These are phyloP conservation scores for Panthera tigris DNA, from an alignment of 2,113 vertebrate species.

Conservation along the genomic window DNA sequence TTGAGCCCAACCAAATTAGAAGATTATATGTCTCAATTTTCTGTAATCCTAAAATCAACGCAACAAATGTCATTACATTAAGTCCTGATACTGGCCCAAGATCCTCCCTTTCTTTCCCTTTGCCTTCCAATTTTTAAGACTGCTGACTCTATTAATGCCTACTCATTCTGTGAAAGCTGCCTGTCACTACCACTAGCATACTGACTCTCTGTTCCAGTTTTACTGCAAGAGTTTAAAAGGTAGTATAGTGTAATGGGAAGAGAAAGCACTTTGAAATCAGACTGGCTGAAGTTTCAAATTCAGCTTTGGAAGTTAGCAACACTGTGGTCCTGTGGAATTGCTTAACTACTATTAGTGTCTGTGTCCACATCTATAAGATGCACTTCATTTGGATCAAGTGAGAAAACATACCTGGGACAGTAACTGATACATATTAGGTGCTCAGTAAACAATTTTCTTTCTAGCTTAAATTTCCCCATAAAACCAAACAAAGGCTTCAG, in stretches of 20 bases:
- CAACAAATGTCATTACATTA: neutral
- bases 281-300: neutral
- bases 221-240: neutral
- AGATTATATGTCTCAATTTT: neutral
- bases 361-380: neutral
- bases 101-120: neutral
- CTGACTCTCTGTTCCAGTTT: neutral
- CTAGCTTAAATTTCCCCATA: neutral
- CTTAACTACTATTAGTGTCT: neutral
- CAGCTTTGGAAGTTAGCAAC: neutral
- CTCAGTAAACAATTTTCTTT: neutral
- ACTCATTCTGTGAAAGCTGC: neutral
- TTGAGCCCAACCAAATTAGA: neutral
- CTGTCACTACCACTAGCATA: neutral
- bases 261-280: neutral
- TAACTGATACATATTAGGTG: neutral
- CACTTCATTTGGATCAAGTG: neutral
- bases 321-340: neutral
- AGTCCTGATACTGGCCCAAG: neutral
- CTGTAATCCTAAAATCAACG: neutral
- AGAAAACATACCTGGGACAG: neutral
- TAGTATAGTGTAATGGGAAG: neutral
- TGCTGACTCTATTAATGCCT: neutral
- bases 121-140: neutral
- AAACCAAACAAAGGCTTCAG: neutral